Conservation (phyloP, 1,140 invertebrate genomes). For the Leptestheria dahalacensis region DNA sequence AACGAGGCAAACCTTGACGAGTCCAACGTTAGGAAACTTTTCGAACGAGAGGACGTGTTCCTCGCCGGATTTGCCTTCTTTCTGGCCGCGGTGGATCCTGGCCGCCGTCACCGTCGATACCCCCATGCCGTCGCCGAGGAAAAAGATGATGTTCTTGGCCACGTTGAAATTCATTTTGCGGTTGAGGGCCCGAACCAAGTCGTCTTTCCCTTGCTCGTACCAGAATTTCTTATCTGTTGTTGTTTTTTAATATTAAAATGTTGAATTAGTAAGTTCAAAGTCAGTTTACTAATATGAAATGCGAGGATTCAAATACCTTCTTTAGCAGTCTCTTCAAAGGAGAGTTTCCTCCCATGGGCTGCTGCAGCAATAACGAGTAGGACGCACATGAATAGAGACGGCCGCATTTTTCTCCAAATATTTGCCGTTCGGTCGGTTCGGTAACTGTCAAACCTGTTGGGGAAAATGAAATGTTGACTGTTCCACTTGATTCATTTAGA, state of each 20-base stretch:
- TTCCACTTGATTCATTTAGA: no score
- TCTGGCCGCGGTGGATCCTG: slow-evolving; percentile 51
- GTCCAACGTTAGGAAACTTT: slow-evolving; percentile 61
- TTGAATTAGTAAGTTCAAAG: no score
- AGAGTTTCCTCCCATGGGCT: neutral
- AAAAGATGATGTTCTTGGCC: slow-evolving; percentile 81
- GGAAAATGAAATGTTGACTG: no score
- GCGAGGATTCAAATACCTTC: neutral
- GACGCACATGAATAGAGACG: neutral
- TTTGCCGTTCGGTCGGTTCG: no score
- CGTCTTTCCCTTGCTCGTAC: slow-evolving; percentile 18
- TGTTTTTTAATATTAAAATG: no score
- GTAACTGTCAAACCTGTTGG: no score
- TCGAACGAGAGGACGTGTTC: slow-evolving; percentile 57
- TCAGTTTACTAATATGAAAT: no score
- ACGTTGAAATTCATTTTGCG: slow-evolving; percentile 17
- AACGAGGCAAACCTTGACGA: slow-evolving; percentile 74
- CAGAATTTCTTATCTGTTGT: slow-evolving; percentile 20
- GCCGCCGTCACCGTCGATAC: slow-evolving; percentile 72
- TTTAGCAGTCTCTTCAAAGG: neutral
- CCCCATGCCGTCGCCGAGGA: slow-evolving; percentile 90
- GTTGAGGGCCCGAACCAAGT: slow-evolving; percentile 25
- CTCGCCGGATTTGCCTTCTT: slow-evolving; percentile 38
- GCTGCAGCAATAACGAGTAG: neutral
- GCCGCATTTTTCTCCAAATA: no score